phyloP scores from a whole-genome alignment of 2,888 invertebrate species.

The Pteria penguin region DNA sequence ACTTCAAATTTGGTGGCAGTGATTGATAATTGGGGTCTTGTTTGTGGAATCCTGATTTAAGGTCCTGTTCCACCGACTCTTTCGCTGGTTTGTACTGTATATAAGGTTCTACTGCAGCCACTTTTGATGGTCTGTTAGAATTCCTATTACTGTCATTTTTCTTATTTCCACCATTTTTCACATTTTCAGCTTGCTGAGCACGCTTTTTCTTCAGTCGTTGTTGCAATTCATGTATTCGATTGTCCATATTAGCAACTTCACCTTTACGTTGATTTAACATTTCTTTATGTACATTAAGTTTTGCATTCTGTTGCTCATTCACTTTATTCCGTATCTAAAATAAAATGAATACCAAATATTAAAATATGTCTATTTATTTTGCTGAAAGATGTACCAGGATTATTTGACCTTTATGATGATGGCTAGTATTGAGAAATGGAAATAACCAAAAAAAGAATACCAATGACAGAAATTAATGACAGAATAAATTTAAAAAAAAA shows the following conservation, averaged over 20 bases:
- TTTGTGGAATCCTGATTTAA: constrained; percentile 85
- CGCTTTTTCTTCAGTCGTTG: constrained; percentile 93
- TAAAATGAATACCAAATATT: too few species aligned
- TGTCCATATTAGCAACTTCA: constrained; percentile 94
- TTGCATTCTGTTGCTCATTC: constrained; percentile 95
- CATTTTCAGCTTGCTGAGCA: constrained; percentile 83
- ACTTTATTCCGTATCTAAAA: constrained; percentile 96
- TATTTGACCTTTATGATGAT: too few species aligned
- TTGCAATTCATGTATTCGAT: constrained; percentile 95
- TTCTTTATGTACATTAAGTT: constrained; percentile 93
- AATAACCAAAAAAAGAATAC: too few species aligned
- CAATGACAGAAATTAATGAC: too few species aligned
- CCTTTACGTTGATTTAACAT: constrained; percentile 93
- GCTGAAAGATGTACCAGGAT: too few species aligned
- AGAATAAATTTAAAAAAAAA: too few species aligned
- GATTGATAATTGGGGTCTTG: constrained; percentile 95
- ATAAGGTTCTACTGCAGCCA: constrained; percentile 80
- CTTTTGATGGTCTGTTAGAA: constrained; percentile 61
- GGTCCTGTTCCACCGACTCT: constrained; percentile 45
- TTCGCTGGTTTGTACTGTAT: constrained; percentile 72
- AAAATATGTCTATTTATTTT: too few species aligned
- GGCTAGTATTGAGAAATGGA: too few species aligned
- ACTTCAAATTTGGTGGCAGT: constrained; percentile 93
- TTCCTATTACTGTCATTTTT: constrained; percentile 51
- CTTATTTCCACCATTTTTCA: constrained; percentile 50